Conservation (phyloP, 1,140 invertebrate genomes). For the Leucophenga varia region DNA sequence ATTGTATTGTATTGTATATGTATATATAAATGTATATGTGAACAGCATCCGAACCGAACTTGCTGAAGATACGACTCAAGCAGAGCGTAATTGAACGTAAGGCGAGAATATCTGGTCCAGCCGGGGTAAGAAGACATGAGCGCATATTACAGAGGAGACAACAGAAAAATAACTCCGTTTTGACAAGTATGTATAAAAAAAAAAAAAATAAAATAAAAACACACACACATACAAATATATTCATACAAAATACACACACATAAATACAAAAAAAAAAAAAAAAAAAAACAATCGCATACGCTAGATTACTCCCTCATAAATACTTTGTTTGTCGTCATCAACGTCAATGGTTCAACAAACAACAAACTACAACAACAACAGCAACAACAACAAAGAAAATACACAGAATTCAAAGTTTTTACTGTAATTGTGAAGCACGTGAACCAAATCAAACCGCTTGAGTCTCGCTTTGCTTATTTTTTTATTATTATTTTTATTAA, state of each 20-base stretch:
- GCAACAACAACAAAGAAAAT: no score
- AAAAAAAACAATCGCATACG: no score
- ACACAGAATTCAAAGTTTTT: no score
- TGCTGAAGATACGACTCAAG: conserved; percentile 94
- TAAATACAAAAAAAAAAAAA: conserved; percentile 15
- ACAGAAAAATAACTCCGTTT: conserved; percentile 68
- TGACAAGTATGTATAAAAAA: conserved; percentile 76
- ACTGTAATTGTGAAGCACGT: no score
- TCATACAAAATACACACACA: conserved; percentile 9
- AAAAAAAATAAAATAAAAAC: no score
- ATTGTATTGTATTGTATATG: conserved; percentile 2
- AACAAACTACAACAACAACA: no score
- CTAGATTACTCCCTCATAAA: no score
- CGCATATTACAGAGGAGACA: conserved; percentile 68
- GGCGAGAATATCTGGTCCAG: conserved; percentile 72
- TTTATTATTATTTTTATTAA: no score
- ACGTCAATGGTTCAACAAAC: no score
- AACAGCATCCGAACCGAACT: conserved; percentile 95
- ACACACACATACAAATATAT: conserved; percentile 3
- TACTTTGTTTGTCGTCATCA: no score
- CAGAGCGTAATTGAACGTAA: conserved; percentile 90
- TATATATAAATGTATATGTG: conserved; percentile 2
- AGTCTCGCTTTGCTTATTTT: no score
- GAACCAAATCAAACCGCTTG: neutral
- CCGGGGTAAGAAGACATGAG: conserved; percentile 81